phyloP scores from a whole-genome alignment of 2,888 invertebrate genomes.

The Drosophila subquinaria region DNA sequence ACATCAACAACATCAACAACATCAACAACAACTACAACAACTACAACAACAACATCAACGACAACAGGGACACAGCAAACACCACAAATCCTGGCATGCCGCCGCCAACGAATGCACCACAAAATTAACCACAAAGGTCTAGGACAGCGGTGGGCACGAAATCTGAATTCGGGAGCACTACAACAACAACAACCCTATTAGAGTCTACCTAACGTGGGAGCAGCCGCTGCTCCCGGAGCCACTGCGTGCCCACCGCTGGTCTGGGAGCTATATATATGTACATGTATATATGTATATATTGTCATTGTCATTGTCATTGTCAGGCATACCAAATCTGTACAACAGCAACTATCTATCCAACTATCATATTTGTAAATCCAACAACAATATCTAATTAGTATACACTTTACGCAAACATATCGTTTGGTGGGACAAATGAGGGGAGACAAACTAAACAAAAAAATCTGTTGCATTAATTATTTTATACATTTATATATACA shows the following conservation, averaged over 20 bases:
- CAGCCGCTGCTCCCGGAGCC: too few relatives aligned
- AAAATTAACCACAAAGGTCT: slow-evolving; percentile 68
- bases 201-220: too few relatives aligned
- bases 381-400: slow-evolving; percentile 1
- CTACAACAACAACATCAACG: slow-evolving; percentile 29
- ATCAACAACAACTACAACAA: slow-evolving; percentile 30
- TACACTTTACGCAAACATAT: slow-evolving; percentile 56
- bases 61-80: slow-evolving; percentile 54
- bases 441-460: slow-evolving; percentile 18
- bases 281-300: slow-evolving; percentile 1
- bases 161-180: too few relatives aligned
- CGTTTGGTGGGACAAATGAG: slow-evolving; percentile 51
- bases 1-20: slow-evolving; percentile 16
- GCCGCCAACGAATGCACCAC: slow-evolving; percentile 37
- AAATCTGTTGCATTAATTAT: slow-evolving; percentile 72
- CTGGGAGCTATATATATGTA: slow-evolving; percentile 4
- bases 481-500: slow-evolving; percentile 56
- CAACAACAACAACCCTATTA: too few relatives aligned
- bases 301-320: not conserved
- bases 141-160: not conserved
- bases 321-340: slow-evolving; percentile 18
- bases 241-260: slow-evolving; percentile 25
- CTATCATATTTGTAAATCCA: not conserved
- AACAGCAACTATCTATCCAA: slow-evolving; percentile 6
- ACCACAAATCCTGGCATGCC: slow-evolving; percentile 69